Base-by-base conservation (phyloP, 2,888 invertebrate genomes). In the Mycalesis mineus region DNA sequence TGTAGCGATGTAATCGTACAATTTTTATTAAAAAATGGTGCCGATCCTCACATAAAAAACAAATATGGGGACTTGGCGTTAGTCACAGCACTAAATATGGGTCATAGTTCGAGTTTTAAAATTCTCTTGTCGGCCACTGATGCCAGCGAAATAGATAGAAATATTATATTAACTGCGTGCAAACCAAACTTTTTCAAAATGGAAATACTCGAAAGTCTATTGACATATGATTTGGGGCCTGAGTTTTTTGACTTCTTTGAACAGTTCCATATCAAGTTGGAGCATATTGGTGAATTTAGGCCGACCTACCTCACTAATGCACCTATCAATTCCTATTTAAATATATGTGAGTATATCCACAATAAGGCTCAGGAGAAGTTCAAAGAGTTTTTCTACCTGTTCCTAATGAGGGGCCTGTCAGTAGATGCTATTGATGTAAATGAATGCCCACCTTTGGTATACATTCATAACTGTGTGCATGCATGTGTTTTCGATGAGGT, bases 361-460 rank as follows among this genome's bases (percentile, higher is more conserved):
- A 74, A 74, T 13, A 68, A 72, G 39, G 80, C 80, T 14, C 68
- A 68, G 22, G 81, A 84, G 14, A 82, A 80, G 49, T 89, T 88
- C 62, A 70, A 59, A 59, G 80, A 84, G 58, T 81, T 82, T 51
- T 82, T 90, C 58, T 77, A 82, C 68, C 72, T 87, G 53, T 81
- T 87, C 58, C 69, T 90, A 0, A 78, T 78, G 69, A 76, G 82
- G 68, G 90, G 90, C 15, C 79, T 84, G 4, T 65, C 75, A 47
- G 85, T 88, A 4, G 78, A 90, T 78, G 79, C 85, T 29, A 58
- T 71, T n/a, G 68, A 78, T 65, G 62, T 68, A 41, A 74, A 76
- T 65, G 88, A 90, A 68, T 89, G 89, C 64, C 89, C 90, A 39
- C 89, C 90, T 1, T 65, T 90, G 17, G 87, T 87, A 7, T 88